phyloP scores from a whole-genome alignment of 2,113 vertebrate species.

The Lipophrys pholis region DNA sequence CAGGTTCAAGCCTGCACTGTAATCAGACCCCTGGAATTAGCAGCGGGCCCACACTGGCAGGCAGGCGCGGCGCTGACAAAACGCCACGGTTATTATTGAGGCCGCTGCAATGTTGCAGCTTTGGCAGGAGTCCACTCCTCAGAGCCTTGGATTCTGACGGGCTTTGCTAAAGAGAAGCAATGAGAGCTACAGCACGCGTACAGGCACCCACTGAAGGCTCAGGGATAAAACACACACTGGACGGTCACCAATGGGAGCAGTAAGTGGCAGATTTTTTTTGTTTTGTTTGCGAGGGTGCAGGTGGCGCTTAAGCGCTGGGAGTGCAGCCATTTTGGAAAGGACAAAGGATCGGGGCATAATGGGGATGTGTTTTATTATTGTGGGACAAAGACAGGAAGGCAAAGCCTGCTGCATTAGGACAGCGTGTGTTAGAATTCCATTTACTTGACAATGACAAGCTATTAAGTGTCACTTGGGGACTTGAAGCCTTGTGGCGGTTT shows the following conservation, averaged over 20 bases:
- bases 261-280: constrained; percentile 19
- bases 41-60: constrained; percentile 51
- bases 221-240: constrained; percentile 49
- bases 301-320: constrained; percentile 62
- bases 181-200: constrained; percentile 35
- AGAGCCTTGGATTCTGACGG: constrained; percentile 54
- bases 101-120: constrained; percentile 54
- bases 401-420: constrained; percentile 48
- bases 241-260: constrained; percentile 44
- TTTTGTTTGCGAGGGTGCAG: constrained; percentile 53
- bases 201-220: constrained; percentile 40
- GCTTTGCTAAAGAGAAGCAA: constrained; percentile 54
- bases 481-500: constrained; percentile 36
- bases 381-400: constrained; percentile 53
- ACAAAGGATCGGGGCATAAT: constrained; percentile 64
- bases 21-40: constrained; percentile 74
- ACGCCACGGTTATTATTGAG: constrained; percentile 61
- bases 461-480: constrained; percentile 47
- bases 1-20: constrained; percentile 48
- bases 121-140: constrained; percentile 55
- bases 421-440: constrained; percentile 54
- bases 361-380: constrained; percentile 59
- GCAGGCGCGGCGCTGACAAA: constrained; percentile 55
- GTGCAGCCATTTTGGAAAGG: constrained; percentile 51
- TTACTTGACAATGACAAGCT: constrained; percentile 58